Evolutionary conservation across 2,113 vertebrate species (phyloP).

Genomic region (Callocephalon fimbriatum): DNA sequence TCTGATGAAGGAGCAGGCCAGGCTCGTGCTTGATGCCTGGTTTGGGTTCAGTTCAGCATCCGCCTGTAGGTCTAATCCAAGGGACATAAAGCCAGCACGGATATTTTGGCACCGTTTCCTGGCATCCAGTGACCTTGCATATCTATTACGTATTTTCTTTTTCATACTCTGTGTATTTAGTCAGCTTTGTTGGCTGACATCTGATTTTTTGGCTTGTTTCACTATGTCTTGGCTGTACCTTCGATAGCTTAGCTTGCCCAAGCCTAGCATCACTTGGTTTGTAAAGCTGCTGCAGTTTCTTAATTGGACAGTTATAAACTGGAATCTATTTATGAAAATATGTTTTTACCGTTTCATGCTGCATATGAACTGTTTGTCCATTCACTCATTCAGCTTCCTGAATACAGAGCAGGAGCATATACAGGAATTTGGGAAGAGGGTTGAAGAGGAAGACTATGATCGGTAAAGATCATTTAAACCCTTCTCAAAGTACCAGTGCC

Average conservation of each 20-base stretch:
- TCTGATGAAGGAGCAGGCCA: background rate
- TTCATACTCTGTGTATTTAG: conserved; percentile 14
- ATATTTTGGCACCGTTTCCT: conserved; percentile 38
- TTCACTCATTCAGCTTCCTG: background rate
- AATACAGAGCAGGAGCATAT: background rate
- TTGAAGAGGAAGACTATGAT: background rate
- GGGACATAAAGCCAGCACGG: background rate
- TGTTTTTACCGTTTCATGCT: background rate
- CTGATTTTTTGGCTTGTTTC: conserved; percentile 10
- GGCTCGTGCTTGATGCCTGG: background rate
- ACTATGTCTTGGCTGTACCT: conserved; percentile 29
- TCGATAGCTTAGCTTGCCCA: background rate
- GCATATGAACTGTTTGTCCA: background rate
- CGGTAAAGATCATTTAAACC: background rate
- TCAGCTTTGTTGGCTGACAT: conserved; percentile 14
- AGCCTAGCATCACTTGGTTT: background rate
- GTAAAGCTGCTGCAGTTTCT: conserved; percentile 13
- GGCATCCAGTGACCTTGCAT: background rate
- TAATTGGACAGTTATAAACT: conserved; percentile 6
- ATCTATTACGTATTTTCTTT: conserved; percentile 52
- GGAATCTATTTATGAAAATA: background rate
- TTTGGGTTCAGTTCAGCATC: background rate
- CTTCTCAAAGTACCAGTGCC: background rate
- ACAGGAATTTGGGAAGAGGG: background rate
- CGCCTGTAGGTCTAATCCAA: background rate